phyloP scores from a whole-genome alignment of 1,140 invertebrate genomes.

The Ceratosolen solmsi region DNA sequence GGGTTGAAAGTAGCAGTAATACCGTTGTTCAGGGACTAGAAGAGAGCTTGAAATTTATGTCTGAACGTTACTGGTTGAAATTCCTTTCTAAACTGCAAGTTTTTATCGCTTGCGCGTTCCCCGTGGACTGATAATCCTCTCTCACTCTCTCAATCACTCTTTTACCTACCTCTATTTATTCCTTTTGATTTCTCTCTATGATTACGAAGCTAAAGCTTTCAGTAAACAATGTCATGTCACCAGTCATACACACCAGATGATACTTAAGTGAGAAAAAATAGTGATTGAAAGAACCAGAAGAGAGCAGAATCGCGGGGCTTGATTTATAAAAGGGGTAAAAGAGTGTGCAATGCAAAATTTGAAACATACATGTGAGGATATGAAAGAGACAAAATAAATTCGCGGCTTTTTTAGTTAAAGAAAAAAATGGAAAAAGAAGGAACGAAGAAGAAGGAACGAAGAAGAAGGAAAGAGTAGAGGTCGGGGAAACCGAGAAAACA shows the following conservation, averaged over 20 bases:
- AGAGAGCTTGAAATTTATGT: conserved; percentile 60
- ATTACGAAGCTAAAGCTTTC: neutral
- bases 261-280: neutral
- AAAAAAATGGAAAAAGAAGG: neutral
- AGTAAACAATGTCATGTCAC: neutral
- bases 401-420: neutral
- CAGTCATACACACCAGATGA: neutral
- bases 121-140: conserved; percentile 51
- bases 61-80: conserved; percentile 57
- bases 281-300: neutral
- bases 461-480: neutral
- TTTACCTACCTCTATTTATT: neutral
- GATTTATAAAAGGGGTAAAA: neutral
- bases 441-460: neutral
- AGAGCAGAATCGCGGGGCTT: neutral
- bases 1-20: conserved; percentile 16
- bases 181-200: neutral
- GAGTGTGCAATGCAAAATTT: neutral
- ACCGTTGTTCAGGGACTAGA: conserved; percentile 46
- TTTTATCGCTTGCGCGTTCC: conserved; percentile 60
- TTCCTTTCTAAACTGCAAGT: conserved; percentile 57
- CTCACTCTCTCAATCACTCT: neutral
- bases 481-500: neutral
- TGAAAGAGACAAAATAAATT: neutral
- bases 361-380: neutral